phyloP scores from a whole-genome alignment of 2,888 invertebrate species.

The Pegoplata infirma region DNA sequence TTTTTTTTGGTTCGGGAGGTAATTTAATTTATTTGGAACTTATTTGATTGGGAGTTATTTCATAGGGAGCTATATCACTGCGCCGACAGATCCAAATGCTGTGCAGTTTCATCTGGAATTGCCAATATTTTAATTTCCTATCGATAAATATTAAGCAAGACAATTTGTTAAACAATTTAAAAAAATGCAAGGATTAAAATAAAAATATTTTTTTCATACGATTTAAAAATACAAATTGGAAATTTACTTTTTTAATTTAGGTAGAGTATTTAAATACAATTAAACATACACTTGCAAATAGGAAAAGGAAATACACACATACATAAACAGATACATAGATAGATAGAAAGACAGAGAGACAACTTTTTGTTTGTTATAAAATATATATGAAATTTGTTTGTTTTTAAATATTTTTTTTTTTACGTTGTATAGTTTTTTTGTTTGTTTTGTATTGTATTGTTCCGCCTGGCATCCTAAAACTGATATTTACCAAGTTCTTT shows the following conservation, averaged over 20 bases:
- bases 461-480: conserved; percentile 80
- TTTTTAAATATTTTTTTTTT: no score
- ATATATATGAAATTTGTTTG: not conserved
- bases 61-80: no score
- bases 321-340: not conserved
- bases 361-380: not conserved
- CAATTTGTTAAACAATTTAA: not conserved
- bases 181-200: not conserved
- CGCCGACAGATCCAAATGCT: no score
- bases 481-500: conserved; percentile 97
- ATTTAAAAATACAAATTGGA: not conserved
- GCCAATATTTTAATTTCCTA: not conserved
- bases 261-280: not conserved
- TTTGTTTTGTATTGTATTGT: conserved; percentile 61
- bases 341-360: conserved; percentile 6
- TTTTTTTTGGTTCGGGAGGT: no score
- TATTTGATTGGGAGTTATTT: no score
- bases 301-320: not conserved
- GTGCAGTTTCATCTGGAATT: no score
- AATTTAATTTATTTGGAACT: no score
- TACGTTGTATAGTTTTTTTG: not conserved
- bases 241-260: not conserved
- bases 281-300: conserved; percentile 30
- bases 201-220: not conserved
- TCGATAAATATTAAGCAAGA: not conserved